A percentile compares a stretch with the other conserved stretches of the same genome.
Conservation (phyloP, 2,113 vertebrate species). For the Amblyopsis rosae region DNA sequence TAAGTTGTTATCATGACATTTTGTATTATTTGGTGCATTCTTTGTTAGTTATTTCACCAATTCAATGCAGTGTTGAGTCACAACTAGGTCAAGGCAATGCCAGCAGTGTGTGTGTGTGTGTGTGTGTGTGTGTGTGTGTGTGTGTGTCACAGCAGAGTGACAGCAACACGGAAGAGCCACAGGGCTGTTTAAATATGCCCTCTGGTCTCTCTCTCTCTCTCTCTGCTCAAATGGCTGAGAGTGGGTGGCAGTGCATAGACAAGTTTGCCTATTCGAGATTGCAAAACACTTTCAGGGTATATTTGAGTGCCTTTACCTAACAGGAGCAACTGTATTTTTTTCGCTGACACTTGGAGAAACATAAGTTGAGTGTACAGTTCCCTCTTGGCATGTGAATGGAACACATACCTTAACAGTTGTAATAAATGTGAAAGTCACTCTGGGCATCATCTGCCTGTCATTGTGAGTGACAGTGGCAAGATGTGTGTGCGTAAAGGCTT, state of each 20-base stretch:
- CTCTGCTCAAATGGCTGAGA: conserved; percentile 51
- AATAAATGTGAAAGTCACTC: conserved; percentile 42
- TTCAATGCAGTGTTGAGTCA: conserved; percentile 62
- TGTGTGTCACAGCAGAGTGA: conserved; percentile 55
- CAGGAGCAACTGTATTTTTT: conserved; percentile 25
- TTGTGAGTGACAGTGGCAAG: conserved; percentile 66
- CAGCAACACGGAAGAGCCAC: conserved; percentile 67
- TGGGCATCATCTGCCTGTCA: conserved; percentile 71
- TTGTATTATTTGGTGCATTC: conserved; percentile 40
- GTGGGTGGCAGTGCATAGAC: conserved; percentile 49
- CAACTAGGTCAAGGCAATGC: conserved; percentile 74
- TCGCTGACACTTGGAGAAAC: conserved; percentile 13
- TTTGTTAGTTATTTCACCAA: conserved; percentile 56
- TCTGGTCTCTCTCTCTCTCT: conserved; percentile 46
- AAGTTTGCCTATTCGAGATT: conserved; percentile 43
- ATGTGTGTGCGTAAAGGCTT: conserved; percentile 4
- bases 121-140: conserved; percentile 40
- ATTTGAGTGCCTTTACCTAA: conserved; percentile 45
- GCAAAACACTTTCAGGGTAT: conserved; percentile 40
- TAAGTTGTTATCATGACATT: conserved; percentile 58
- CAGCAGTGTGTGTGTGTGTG: conserved; percentile 38
- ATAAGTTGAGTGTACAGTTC: conserved; percentile 43
- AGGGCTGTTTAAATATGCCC: conserved; percentile 68
- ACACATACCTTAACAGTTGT: conserved; percentile 52
- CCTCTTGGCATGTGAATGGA: conserved; percentile 33